Base-by-base conservation (phyloP, 2,113 vertebrate genomes). In the Cebus imitator region DNA sequence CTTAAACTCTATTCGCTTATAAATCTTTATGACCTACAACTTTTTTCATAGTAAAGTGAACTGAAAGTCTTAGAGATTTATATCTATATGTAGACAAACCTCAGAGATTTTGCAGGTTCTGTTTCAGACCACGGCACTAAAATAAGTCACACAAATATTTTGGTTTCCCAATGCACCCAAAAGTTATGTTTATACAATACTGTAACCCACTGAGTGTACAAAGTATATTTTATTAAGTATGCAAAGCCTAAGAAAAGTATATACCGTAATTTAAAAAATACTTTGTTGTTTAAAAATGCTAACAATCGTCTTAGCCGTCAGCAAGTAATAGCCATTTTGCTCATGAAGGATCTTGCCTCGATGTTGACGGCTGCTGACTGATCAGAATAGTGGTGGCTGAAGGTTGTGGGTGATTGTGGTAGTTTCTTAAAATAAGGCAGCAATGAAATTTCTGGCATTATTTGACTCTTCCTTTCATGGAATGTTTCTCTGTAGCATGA, bases 1-100 rank as follows among this genome's bases (percentile, higher is more conserved):
- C n/a, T 91, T 89, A 91, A 96, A 55, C 43, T 92, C 9, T 13
- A 87, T 83, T 80, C 40, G 85, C 25, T 76, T 92, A 84, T 11
- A 97, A 91, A 78, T 92, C 20, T 35, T 40, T 86, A 76, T 30
- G 66, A 25, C 11, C 52, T 55, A 17, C 11, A 87, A 79, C 17
- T 64, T 9, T 92, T 96, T 89, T 94, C 37, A 45, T 76, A 78
- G 1, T 17, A 48, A 88, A 66, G 30, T n/a, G n/a, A 85, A 61
- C 2, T 13, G 2, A 92, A 84, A 23, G 5, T 64, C 61, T 64
- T 64, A 32, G 27, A 32, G 27, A 32, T 32, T 64, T 64, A 64
- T 43, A 18, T 48, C 3, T 85, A 17, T 16, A 23, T 25, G 25
- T 9, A 50, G 6, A 55, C 13, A 48, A 48, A 32, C 43, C 27